Percentiles rank a stretch among this genome's conserved stretches.
Evolutionary conservation across 2,797 vertebrate genomes (phyloP).

Genomic region (Acanthurus lineatus): DNA sequence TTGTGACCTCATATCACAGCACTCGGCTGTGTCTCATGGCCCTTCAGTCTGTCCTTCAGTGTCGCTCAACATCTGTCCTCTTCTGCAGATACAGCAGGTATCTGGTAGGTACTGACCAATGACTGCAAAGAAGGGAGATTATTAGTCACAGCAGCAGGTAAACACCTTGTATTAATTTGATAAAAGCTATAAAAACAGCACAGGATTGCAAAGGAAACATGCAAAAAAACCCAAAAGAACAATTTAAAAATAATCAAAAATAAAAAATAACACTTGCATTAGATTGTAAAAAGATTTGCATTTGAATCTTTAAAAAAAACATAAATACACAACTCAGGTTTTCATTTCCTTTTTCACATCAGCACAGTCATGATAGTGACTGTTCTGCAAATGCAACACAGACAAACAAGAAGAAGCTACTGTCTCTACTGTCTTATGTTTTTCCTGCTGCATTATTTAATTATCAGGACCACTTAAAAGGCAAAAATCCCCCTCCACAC

Average conservation of each 20-base stretch:
- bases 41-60: conserved; percentile 7
- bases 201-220: background rate
- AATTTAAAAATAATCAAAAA: background rate
- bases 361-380: background rate
- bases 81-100: conserved; percentile 1
- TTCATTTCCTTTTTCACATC: background rate
- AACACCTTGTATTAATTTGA: conserved; percentile 9
- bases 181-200: background rate
- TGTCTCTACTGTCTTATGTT: background rate
- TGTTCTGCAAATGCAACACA: background rate
- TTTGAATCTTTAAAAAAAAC: background rate
- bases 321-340: background rate
- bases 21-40: conserved; percentile 35
- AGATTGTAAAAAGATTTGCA: background rate
- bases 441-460: background rate
- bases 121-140: background rate
- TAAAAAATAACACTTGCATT: background rate
- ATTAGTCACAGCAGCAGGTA: conserved; percentile 19
- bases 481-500: background rate
- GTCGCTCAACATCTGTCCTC: conserved; percentile 11
- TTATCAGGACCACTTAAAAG: background rate
- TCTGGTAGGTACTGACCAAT: background rate
- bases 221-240: background rate
- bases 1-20: conserved; percentile 38
- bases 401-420: background rate